Evolutionary conservation across 2,797 vertebrate species (phyloP).

Genomic region (Onychomys arenicola): DNA sequence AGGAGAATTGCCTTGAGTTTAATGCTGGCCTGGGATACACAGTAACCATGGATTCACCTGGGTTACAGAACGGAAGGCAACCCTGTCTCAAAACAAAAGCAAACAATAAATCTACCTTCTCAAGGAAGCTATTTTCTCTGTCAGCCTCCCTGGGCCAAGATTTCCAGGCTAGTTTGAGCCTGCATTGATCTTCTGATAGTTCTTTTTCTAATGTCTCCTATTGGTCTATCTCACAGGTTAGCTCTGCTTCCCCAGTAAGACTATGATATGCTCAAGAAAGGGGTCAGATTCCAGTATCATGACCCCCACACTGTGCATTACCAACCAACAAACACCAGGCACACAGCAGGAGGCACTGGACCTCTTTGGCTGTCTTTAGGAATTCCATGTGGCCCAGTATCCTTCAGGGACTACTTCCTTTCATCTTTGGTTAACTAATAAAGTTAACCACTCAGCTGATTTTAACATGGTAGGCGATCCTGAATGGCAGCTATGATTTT

Average conservation of each 20-base stretch:
- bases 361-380: not conserved
- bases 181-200: not conserved
- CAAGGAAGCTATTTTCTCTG: constrained; percentile 5
- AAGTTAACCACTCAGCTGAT: not conserved
- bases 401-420: constrained; percentile 39
- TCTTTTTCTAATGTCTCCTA: not conserved
- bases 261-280: not conserved
- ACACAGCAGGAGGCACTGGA: not conserved
- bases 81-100: not conserved
- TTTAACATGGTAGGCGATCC: not conserved
- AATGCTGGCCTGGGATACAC: not conserved
- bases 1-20: not conserved
- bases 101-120: not conserved
- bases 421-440: constrained; percentile 25
- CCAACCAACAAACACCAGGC: not conserved
- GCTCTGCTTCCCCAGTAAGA: constrained; percentile 36
- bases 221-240: not conserved
- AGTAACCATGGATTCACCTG: not conserved
- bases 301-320: not conserved
- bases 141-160: not conserved
- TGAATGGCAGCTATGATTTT: not conserved
- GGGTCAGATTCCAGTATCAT: not conserved
- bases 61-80: not conserved
- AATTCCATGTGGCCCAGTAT: constrained; percentile 21
- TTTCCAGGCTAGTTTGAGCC: not conserved